These are phyloP conservation scores for Holothuria leucospilota DNA, from an alignment of 53 echinoderm and acorn worm species.

Conservation along the genomic window DNA sequence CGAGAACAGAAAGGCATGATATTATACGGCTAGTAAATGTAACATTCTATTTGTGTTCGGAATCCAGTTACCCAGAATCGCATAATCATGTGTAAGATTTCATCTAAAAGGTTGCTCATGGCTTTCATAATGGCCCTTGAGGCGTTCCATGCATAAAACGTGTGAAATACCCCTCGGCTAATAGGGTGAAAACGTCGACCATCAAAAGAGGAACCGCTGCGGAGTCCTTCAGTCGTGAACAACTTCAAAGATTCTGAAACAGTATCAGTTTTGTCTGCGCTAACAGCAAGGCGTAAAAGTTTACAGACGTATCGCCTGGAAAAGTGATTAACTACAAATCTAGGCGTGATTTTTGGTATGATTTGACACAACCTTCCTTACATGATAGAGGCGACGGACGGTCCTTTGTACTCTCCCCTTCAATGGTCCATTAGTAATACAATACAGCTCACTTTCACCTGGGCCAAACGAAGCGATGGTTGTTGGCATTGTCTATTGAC, in stretches of 20 bases:
- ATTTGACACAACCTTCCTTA: too few species aligned
- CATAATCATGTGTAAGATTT: not conserved
- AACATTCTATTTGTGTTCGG: not conserved
- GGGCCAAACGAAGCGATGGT: too few species aligned
- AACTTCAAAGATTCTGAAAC: not conserved
- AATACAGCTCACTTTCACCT: too few species aligned
- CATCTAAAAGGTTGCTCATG: not conserved
- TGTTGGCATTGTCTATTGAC: too few species aligned
- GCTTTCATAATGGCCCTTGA: conserved; percentile 8
- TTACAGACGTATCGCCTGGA: too few species aligned
- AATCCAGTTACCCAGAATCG: not conserved
- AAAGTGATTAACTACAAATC: too few species aligned
- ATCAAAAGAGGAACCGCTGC: conserved; percentile 20
- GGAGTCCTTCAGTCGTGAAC: not conserved
- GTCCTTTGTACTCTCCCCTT: too few species aligned
- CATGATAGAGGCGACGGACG: too few species aligned
- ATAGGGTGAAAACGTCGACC: not conserved
- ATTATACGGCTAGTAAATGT: not conserved
- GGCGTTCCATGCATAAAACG: conserved; percentile 16
- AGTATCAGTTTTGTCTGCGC: not conserved
- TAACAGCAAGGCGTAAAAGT: too few species aligned
- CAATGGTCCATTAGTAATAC: too few species aligned
- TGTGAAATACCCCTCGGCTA: conserved; percentile 34
- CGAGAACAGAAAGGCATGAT: too few species aligned
- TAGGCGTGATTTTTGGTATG: too few species aligned